Conservation (phyloP, 2,113 vertebrate genomes). For the Empidonax alnorum region DNA sequence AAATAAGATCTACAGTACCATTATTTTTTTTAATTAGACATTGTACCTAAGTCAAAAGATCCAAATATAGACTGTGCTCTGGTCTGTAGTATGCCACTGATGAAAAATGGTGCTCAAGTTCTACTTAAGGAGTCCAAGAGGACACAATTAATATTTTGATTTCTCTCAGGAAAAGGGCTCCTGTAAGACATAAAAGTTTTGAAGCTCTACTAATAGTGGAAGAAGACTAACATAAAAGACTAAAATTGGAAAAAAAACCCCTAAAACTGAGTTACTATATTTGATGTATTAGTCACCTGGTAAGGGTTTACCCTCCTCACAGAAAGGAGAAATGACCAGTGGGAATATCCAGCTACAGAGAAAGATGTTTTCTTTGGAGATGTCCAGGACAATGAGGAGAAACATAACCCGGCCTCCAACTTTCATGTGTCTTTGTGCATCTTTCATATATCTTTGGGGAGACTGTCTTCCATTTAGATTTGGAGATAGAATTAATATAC, state of each 20-base stretch:
- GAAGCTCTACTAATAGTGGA: background rate
- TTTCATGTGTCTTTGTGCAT: background rate
- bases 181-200: background rate
- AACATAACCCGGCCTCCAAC: background rate
- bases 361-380: background rate
- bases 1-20: constrained; percentile 45
- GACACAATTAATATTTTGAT: constrained; percentile 32
- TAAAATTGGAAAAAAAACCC: background rate
- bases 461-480: constrained; percentile 44
- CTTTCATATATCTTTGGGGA: background rate
- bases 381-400: background rate
- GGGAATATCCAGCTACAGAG: constrained; percentile 39
- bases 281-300: background rate
- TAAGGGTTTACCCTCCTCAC: background rate
- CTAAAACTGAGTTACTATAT: background rate
- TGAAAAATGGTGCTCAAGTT: background rate
- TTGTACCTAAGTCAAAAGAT: constrained; percentile 53
- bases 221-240: background rate
- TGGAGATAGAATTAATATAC: constrained; percentile 62
- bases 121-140: background rate
- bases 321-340: background rate
- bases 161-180: background rate
- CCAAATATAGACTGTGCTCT: constrained; percentile 54
- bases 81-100: background rate
- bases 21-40: constrained; percentile 61